phyloP scores from a whole-genome alignment of 2,888 invertebrate species.

The Drosophila prolongata region DNA sequence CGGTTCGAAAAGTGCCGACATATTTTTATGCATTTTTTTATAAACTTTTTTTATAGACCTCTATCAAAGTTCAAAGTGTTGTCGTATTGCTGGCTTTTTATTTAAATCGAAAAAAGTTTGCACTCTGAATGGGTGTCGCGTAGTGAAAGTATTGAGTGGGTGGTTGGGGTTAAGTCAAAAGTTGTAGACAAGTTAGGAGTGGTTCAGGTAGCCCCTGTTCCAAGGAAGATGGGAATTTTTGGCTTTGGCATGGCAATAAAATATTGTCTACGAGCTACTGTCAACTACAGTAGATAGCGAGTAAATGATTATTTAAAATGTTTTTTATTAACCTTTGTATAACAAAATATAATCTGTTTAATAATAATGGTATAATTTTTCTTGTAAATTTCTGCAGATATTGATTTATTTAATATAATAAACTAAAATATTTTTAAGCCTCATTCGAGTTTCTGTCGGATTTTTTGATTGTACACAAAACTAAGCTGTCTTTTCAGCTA shows the following conservation, averaged over 20 bases:
- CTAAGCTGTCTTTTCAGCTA: too few relatives aligned
- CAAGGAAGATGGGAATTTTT: slow-evolving; percentile 4
- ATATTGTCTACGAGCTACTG: slow-evolving; percentile 21
- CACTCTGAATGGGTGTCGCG: slow-evolving; percentile 20
- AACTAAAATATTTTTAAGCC: too few relatives aligned
- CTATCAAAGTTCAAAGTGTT: slow-evolving; percentile 76
- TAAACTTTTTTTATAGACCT: slow-evolving; percentile 51
- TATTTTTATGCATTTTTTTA: slow-evolving; percentile 31
- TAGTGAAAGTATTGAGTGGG: slow-evolving; percentile 23
- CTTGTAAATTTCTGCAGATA: too few relatives aligned
- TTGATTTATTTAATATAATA: too few relatives aligned
- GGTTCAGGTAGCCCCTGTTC: neutral
- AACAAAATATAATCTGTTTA: too few relatives aligned
- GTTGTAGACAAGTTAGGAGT: slow-evolving; percentile 22
- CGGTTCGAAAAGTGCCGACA: slow-evolving; percentile 27
- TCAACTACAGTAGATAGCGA: slow-evolving; percentile 14
- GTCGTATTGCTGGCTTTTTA: slow-evolving; percentile 56
- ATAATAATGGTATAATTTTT: too few relatives aligned
- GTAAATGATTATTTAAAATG: too few relatives aligned
- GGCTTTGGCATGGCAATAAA: slow-evolving; percentile 39
- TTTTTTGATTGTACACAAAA: too few relatives aligned
- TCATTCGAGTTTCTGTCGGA: too few relatives aligned
- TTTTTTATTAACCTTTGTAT: too few relatives aligned
- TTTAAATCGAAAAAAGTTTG: slow-evolving; percentile 75
- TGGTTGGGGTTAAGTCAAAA: slow-evolving; percentile 4